phyloP scores from a whole-genome alignment of 2,888 invertebrate genomes.

The Euphydryas editha region DNA sequence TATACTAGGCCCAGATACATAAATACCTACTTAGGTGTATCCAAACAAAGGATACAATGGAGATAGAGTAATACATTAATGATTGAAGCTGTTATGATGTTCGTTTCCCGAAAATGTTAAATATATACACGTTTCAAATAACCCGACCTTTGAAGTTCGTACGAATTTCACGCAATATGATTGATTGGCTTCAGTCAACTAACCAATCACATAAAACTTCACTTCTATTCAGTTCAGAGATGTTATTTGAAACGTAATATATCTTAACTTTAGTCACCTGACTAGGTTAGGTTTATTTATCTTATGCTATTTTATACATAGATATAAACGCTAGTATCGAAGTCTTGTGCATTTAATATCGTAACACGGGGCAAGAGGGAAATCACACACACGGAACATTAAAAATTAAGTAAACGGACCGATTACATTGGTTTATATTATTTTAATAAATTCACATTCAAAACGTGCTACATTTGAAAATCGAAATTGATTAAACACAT shows the following conservation, averaged over 20 bases:
- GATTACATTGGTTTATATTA: conserved; percentile 23
- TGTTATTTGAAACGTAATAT: background rate
- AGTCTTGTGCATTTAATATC: conserved; percentile 71
- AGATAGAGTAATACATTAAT: conserved; percentile 36
- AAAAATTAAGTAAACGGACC: conserved; percentile 41
- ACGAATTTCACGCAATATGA: too few species aligned
- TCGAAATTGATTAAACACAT: conserved; percentile 20
- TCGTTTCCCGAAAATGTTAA: conserved; percentile 10
- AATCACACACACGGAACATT: conserved; percentile 33
- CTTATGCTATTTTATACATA: conserved; percentile 60
- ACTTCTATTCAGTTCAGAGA: too few species aligned
- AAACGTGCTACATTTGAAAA: conserved; percentile 31
- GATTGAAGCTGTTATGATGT: conserved; percentile 42
- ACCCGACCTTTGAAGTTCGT: too few species aligned
- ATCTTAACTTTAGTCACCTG: conserved; percentile 52
- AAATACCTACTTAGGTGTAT: conserved; percentile 22
- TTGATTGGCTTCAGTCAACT: too few species aligned
- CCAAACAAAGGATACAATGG: conserved; percentile 14
- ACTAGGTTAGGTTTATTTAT: conserved; percentile 51
- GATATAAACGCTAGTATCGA: conserved; percentile 39
- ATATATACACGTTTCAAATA: too few species aligned
- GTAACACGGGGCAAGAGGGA: conserved; percentile 63
- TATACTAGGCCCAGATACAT: conserved; percentile 78
- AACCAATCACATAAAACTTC: too few species aligned
- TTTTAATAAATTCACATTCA: conserved; percentile 25